Base-by-base conservation (phyloP, 2,888 invertebrate species). In the Drosophila nr. perissopoda region DNA sequence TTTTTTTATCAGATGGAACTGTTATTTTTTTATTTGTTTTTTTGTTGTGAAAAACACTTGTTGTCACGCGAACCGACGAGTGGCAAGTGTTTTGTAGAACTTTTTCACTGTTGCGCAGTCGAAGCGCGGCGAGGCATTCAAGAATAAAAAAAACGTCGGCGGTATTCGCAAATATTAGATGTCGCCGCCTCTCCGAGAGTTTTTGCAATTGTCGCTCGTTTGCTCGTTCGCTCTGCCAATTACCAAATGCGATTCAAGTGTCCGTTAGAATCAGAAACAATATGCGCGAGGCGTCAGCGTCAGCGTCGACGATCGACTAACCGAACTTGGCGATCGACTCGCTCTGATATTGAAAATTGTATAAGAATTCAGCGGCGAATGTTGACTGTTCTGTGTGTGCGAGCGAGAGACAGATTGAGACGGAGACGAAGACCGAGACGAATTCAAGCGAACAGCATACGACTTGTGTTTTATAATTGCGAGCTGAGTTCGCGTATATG, bases 191-290 rank as follows among this genome's bases (percentile, higher is more conserved):
- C 34, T 52, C 18, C 25, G 36, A 46, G 53, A 38, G n/a, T 38
- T 29, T 36, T 48, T 61, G 74, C 85, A 81, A 68, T 88, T 61
- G 69, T 57, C 68, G 74, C 60, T 82, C 64, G 74, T 46, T 54
- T 21, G 42, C 40, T 54, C 68, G 79, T 61, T 82, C 65, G 74
- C 48, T 54, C 29, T 34, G 40, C 62, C 70, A 86, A 88, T 83
- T 73, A 66, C 57, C 70, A 75, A 73, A 70, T 57, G 29, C 36
- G 48, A n/a, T 65, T 62, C 34, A 42, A 31, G 40, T n/a, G 70
- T 42, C 72, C 83, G 89, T 90, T 90, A 88, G 88, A 82, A 64
- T 67, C 65, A 70, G 80, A 82, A 76, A 68, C 46, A 71, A 62
- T 78, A 68, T 68, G 57, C 78, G 68, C 82, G 65, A 82, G 38